phyloP scores from a whole-genome alignment of 92 coral and sea anemone genomes.

The Metridium senile region DNA sequence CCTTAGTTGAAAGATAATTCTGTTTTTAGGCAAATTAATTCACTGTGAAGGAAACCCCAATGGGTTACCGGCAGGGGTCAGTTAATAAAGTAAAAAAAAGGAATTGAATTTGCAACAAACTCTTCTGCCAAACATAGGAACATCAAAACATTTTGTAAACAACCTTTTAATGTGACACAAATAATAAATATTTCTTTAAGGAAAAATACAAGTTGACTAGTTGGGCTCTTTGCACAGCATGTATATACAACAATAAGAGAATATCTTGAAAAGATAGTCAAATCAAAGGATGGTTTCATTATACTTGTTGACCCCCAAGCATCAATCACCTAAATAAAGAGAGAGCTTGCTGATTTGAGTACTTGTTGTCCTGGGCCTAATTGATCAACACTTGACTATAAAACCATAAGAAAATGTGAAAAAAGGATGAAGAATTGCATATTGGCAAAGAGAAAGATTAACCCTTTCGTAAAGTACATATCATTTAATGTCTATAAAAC shows the following conservation, averaged over 20 bases:
- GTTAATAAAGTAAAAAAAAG: not conserved
- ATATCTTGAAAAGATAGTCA: not conserved
- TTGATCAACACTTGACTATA: not conserved
- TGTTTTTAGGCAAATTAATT: not conserved
- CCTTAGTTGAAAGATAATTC: not conserved
- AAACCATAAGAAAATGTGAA: not conserved
- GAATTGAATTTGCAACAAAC: not conserved
- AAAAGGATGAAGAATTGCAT: not conserved
- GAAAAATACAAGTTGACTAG: not conserved
- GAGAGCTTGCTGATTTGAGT: slow-evolving; percentile 1
- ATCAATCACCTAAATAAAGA: not conserved
- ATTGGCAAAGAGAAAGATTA: too few relatives aligned
- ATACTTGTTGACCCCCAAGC: not conserved
- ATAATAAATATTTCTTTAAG: too few relatives aligned
- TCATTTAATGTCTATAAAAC: not conserved
- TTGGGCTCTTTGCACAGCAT: not conserved
- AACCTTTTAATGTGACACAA: not conserved
- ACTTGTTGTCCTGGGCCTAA: not conserved
- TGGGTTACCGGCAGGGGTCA: not conserved
- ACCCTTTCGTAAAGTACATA: too few relatives aligned
- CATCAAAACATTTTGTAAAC: not conserved
- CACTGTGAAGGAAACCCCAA: not conserved
- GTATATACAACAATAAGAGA: not conserved
- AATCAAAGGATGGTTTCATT: not conserved
- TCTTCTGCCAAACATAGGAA: not conserved